These are phyloP conservation scores for Anguilla anguilla DNA, from an alignment of 2,797 vertebrate species.

Conservation along the genomic window DNA sequence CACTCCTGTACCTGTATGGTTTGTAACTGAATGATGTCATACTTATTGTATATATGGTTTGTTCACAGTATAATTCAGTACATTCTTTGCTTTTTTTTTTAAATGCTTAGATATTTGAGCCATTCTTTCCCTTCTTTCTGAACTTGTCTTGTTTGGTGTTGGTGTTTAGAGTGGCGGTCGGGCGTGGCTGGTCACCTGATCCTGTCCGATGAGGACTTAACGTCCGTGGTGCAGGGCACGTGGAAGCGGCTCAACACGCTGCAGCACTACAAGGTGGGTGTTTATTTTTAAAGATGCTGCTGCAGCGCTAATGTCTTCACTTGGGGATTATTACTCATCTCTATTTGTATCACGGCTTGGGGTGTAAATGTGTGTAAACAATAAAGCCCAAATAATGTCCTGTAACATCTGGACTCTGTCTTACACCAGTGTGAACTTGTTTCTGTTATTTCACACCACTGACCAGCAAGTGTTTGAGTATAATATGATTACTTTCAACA, in stretches of 20 bases:
- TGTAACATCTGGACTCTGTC: neutral
- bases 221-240: slow-evolving; percentile 90
- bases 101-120: neutral
- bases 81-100: neutral
- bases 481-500: neutral
- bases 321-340: neutral
- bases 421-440: neutral
- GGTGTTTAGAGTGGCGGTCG: slow-evolving; percentile 88
- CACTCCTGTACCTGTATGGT: neutral
- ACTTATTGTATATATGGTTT: neutral
- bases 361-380: neutral
- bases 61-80: neutral
- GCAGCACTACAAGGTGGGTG: slow-evolving; percentile 93
- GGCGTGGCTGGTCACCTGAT: slow-evolving; percentile 95
- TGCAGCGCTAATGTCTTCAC: neutral
- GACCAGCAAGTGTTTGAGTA: neutral
- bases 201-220: slow-evolving; percentile 94
- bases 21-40: neutral
- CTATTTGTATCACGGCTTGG: neutral
- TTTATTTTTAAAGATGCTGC: neutral
- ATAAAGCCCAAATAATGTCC: neutral
- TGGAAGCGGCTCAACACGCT: slow-evolving; percentile 96
- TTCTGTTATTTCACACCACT: neutral
- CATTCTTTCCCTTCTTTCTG: neutral
- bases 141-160: slow-evolving; percentile 7